Percentiles rank a stretch among this genome's conserved stretches.
These are phyloP conservation scores for Delichon dasypus DNA, from an alignment of 2,797 vertebrate species.

Conservation along the genomic window DNA sequence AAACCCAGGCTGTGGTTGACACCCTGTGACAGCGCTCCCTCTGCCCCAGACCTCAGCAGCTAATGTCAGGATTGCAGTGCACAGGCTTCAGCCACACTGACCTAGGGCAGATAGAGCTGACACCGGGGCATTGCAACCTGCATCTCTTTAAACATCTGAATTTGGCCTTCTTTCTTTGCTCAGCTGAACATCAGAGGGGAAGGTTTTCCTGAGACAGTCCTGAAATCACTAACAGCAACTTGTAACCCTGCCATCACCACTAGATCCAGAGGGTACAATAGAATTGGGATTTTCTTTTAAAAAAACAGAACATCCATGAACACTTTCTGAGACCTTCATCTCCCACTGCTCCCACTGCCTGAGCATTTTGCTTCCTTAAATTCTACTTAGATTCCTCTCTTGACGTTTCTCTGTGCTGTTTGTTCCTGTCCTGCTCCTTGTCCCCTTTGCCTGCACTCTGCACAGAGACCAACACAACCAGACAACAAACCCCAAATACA, in stretches of 20 bases:
- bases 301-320: not conserved
- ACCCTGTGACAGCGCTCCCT: not conserved
- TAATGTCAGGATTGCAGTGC: not conserved
- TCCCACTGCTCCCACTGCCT: not conserved
- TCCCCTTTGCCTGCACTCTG: accelerated
- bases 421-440: not conserved
- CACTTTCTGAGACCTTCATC: not conserved
- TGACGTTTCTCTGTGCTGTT: not conserved
- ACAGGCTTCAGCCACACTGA: not conserved
- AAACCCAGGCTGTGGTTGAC: not conserved
- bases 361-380: not conserved
- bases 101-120: not conserved
- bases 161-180: not conserved
- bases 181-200: not conserved
- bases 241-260: not conserved
- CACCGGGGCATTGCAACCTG: not conserved
- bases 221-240: not conserved
- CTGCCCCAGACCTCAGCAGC: not conserved
- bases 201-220: not conserved
- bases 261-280: not conserved
- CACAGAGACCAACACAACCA: not conserved
- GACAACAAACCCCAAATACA: not conserved
- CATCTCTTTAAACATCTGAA: not conserved
- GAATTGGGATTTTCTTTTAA: not conserved
- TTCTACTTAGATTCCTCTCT: not conserved